Evolutionary conservation across 2,888 invertebrate species (phyloP), one percentile per base, ranked within the genome.

Genomic region (Mesorhabditis spiculigera): DNA sequence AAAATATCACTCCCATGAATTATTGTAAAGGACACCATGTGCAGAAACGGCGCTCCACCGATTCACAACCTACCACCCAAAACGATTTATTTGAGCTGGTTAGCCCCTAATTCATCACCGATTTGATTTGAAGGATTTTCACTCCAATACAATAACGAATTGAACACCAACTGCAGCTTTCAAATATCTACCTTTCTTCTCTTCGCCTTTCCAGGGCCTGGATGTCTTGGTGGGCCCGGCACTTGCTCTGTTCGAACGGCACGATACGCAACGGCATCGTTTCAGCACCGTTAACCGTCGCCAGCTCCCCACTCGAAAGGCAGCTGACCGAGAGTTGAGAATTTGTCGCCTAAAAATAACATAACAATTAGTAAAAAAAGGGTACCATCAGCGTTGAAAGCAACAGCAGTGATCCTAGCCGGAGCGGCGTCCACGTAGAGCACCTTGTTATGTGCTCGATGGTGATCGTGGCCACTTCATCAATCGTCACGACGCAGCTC

Each of bases 361-460:
- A 44, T 13, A n/a, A 5, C 42, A 13, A 41, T 67, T 41, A 61
- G 43, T 63, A 16, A 41, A 63, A n/a, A 58, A 68, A 16, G 13
- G n/a, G 68, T 71, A 75, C 83, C 83, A 66, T 82, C 78, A 4
- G 66, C 65, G 69, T 86, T 93, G 87, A 91, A 92, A 0, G 94
- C 95, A 82, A 92, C 85, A 50, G 95, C 91, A 88, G 93, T 92
- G 88, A 98, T 95, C 68, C 92, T 92, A 87, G 95, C 96, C 0
- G 97, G 97, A 4, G 95, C 94, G 87, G 97, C 97, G 87, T 96
- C 96, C 77, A 97, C 90, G 86, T 92, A 96, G 41, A 98, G 88
- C 86, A 95, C 93, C 85, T 93, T 91, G 0, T 95, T 28, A 95
- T 96, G 28, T 96, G 95, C 70, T 92, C 90, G 66, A 98, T 92